Evolutionary conservation across 2,113 vertebrate genomes (phyloP).

Genomic region (Dasyurus viverrinus): DNA sequence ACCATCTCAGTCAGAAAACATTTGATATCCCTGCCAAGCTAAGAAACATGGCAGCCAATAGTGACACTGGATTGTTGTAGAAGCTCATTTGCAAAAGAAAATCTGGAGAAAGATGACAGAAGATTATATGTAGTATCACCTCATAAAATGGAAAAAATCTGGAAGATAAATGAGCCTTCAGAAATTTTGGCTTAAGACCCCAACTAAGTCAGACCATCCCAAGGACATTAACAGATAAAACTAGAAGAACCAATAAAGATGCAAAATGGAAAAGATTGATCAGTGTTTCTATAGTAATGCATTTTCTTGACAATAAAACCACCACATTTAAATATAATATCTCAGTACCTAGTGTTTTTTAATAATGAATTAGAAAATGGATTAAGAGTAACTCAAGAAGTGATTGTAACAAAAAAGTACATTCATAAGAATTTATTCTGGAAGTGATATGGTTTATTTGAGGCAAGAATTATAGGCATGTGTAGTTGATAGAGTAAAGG

Average conservation of each 20-base stretch:
- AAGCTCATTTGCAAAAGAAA: neutral
- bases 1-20: neutral
- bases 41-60: neutral
- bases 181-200: neutral
- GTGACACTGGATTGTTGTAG: neutral
- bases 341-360: neutral
- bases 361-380: neutral
- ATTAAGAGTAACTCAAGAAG: neutral
- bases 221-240: neutral
- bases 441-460: neutral
- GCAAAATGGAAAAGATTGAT: neutral
- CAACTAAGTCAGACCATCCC: neutral
- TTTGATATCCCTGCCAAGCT: neutral
- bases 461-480: neutral
- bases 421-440: neutral
- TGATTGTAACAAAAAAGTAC: neutral
- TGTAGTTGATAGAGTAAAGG: neutral
- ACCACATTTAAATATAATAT: neutral
- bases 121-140: neutral
- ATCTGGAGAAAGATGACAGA: neutral
- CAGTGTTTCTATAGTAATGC: neutral
- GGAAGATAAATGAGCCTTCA: neutral
- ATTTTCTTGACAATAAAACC: neutral
- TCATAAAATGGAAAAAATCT: neutral
- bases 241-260: neutral